phyloP scores from a whole-genome alignment of 2,888 invertebrate genomes.

The Ectropis crepuscularia region DNA sequence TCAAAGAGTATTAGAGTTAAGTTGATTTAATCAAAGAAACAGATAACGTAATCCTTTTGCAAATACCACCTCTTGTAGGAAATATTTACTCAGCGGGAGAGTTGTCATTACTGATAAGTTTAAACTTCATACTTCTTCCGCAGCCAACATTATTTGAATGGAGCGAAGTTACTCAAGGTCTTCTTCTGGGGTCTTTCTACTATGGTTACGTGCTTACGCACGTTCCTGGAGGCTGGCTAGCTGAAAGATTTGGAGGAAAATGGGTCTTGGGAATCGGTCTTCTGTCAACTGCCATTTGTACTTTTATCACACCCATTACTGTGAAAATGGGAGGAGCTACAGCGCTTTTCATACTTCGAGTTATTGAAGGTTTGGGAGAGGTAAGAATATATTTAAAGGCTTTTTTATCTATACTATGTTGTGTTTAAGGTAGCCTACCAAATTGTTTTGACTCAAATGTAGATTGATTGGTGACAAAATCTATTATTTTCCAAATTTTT shows the following conservation, averaged over 20 bases:
- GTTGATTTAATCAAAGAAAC: too few species aligned
- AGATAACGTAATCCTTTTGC: too few species aligned
- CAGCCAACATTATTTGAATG: slow-evolving; percentile 84
- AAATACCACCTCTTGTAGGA: too few species aligned
- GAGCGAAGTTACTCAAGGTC: slow-evolving; percentile 89
- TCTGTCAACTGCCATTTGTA: slow-evolving; percentile 91
- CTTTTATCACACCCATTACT: slow-evolving; percentile 90
- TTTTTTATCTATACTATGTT: neutral
- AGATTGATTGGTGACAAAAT: too few species aligned
- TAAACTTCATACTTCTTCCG: slow-evolving; percentile 17
- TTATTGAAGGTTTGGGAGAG: slow-evolving; percentile 87
- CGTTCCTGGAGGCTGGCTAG: slow-evolving; percentile 92
- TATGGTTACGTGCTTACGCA: slow-evolving; percentile 94
- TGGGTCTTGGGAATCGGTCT: slow-evolving; percentile 92
- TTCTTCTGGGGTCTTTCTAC: slow-evolving; percentile 93
- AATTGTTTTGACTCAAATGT: too few species aligned
- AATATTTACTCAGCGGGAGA: too few species aligned
- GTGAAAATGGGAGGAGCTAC: slow-evolving; percentile 84
- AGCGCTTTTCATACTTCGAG: slow-evolving; percentile 82
- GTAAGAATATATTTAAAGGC: slow-evolving; percentile 63
- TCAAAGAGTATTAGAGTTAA: too few species aligned
- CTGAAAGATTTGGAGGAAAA: slow-evolving; percentile 93
- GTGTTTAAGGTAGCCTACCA: too few species aligned
- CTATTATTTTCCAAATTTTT: too few species aligned
- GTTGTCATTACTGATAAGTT: neutral